Conservation (phyloP, 2,888 invertebrate genomes). For the Himalopsyche tibetana region DNA sequence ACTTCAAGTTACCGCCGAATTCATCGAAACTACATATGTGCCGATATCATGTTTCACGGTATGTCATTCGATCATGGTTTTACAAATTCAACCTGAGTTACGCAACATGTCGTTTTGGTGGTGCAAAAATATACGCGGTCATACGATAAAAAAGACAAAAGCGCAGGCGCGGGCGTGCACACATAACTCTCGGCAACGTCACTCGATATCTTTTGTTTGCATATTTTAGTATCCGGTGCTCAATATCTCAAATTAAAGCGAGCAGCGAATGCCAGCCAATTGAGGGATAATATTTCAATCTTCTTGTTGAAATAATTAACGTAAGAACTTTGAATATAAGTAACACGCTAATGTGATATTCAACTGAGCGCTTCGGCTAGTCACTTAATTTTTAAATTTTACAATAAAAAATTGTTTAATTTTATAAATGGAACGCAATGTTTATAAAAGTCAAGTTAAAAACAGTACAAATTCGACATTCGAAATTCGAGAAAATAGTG, state of each 20-base stretch:
- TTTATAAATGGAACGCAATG: too few species aligned
- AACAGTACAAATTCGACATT: too few species aligned
- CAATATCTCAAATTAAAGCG: background rate
- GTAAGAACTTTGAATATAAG: too few species aligned
- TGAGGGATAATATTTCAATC: background rate
- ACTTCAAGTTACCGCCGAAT: too few species aligned
- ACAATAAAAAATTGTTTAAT: too few species aligned
- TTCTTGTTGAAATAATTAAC: too few species aligned
- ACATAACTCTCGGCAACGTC: background rate
- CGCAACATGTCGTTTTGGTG: background rate
- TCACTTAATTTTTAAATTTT: too few species aligned
- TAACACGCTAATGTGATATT: too few species aligned
- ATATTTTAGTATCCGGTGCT: background rate
- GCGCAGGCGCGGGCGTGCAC: constrained; percentile 9
- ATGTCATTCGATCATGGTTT: constrained; percentile 8
- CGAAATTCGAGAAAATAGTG: too few species aligned
- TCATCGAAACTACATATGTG: too few species aligned
- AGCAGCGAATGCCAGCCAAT: background rate
- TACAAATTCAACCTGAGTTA: background rate
- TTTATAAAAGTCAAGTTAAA: too few species aligned
- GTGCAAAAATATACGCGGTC: background rate
- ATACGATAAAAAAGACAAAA: background rate
- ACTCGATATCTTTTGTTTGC: constrained; percentile 16
- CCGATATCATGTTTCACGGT: background rate
- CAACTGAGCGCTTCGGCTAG: too few species aligned